Conservation (phyloP, 2,797 vertebrate genomes). For the Coluber constrictor region DNA sequence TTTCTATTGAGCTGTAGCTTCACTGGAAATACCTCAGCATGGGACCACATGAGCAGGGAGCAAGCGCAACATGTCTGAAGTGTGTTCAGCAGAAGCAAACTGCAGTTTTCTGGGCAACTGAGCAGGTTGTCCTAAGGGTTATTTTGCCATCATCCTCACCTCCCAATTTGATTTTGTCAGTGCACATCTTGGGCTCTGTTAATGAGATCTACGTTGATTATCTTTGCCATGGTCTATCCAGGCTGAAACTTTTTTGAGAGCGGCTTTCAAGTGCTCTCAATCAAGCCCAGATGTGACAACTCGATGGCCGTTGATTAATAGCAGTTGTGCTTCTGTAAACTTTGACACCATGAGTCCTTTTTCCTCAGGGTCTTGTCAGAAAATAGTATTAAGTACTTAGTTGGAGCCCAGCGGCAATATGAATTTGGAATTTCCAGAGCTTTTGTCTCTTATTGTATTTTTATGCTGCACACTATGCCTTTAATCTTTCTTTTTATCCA, state of each 20-base stretch:
- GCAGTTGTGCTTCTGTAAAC: slow-evolving; percentile 17
- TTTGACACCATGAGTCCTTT: slow-evolving; percentile 17
- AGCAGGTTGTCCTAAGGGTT: background rate
- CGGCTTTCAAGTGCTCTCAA: background rate
- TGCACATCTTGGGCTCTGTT: background rate
- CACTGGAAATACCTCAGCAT: background rate
- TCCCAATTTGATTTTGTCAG: background rate
- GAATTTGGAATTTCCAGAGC: slow-evolving; percentile 39
- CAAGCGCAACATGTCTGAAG: background rate
- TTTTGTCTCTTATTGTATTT: slow-evolving; percentile 49
- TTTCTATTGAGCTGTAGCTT: background rate
- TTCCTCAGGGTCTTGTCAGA: slow-evolving; percentile 30
- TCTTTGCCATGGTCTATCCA: background rate
- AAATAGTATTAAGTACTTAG: slow-evolving; percentile 23
- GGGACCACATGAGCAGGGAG: background rate
- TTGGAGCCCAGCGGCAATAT: slow-evolving; percentile 17
- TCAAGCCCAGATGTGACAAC: background rate
- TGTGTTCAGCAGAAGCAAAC: background rate
- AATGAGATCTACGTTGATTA: background rate
- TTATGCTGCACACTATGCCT: slow-evolving; percentile 42
- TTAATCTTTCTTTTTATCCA: slow-evolving; percentile 57
- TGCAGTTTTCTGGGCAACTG: background rate
- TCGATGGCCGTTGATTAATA: background rate
- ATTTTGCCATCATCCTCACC: background rate
- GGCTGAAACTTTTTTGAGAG: background rate